Conservation (phyloP, 1,140 invertebrate species). For the Propsilocerus akamusi region DNA sequence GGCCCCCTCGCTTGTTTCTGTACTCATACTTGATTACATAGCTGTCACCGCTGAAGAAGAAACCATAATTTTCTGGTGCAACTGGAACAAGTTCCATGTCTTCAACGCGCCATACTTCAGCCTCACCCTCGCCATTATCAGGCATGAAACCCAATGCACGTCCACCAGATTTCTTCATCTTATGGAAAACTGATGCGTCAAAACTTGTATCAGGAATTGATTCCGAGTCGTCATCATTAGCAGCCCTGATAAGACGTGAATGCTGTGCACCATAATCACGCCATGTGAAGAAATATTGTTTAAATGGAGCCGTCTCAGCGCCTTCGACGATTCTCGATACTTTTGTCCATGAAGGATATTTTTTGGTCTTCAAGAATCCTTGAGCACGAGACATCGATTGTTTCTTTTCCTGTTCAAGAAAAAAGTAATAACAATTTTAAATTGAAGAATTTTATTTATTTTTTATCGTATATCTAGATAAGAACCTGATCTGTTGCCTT, state of each 20-base stretch:
- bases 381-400: slow-evolving; percentile 60
- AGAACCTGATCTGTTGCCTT: slow-evolving; percentile 47
- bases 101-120: slow-evolving; percentile 31
- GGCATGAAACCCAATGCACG: slow-evolving; percentile 50
- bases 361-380: slow-evolving; percentile 41
- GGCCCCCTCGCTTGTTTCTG: slow-evolving; percentile 26
- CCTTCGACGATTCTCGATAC: slow-evolving; percentile 51
- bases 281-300: slow-evolving; percentile 62
- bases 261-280: slow-evolving; percentile 39
- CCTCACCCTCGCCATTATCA: slow-evolving; percentile 40
- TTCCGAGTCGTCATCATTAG: slow-evolving; percentile 18
- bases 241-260: slow-evolving; percentile 29
- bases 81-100: slow-evolving; percentile 36
- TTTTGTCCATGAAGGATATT: slow-evolving; percentile 58
- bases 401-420: slow-evolving; percentile 59
- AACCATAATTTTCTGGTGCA: slow-evolving; percentile 32
- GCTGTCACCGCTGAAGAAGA: slow-evolving; percentile 57
- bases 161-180: slow-evolving; percentile 26
- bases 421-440: too few species aligned
- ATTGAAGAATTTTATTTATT: too few species aligned
- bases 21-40: slow-evolving; percentile 61
- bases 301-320: slow-evolving; percentile 55
- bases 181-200: slow-evolving; percentile 15
- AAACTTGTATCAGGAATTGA: slow-evolving; percentile 15
- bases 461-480: too few species aligned